Conservation (phyloP, 2,113 vertebrate species). For the Lycaon pictus region DNA sequence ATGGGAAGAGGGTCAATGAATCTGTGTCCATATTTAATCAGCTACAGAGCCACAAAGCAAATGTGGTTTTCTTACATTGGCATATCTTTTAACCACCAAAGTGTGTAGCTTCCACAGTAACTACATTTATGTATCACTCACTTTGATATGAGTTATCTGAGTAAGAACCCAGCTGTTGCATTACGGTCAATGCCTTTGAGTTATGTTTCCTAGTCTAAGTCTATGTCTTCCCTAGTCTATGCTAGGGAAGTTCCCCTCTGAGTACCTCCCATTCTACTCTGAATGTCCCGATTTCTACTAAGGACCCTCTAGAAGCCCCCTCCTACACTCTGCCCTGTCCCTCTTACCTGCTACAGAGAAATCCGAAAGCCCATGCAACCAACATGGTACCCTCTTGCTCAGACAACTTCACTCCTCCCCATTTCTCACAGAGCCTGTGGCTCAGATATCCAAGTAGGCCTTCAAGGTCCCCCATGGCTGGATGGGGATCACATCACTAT, state of each 20-base stretch:
- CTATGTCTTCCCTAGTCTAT: too few relatives aligned
- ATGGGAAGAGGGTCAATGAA: not conserved
- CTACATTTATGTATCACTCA: rapidly evolving
- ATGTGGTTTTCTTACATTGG: not conserved
- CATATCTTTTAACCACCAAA: not conserved
- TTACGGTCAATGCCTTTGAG: not conserved
- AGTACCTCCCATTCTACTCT: not conserved
- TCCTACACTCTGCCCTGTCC: not conserved
- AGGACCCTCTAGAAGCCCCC: not conserved
- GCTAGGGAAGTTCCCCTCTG: not conserved
- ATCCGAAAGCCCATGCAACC: not conserved
- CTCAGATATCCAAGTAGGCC: not conserved
- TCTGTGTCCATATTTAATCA: not conserved
- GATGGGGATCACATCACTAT: not conserved
- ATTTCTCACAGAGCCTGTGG: not conserved
- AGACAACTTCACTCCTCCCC: not conserved
- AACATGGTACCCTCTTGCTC: not conserved
- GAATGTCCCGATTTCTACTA: not conserved
- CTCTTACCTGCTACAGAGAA: not conserved
- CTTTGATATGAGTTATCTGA: not conserved
- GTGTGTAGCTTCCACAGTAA: not conserved
- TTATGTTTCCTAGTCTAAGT: too few relatives aligned
- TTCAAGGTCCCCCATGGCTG: rapidly evolving
- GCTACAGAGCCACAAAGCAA: not conserved
- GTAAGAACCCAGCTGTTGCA: not conserved